Evolutionary conservation across 2,797 vertebrate species (phyloP).

Genomic region (Myripristis murdjan): DNA sequence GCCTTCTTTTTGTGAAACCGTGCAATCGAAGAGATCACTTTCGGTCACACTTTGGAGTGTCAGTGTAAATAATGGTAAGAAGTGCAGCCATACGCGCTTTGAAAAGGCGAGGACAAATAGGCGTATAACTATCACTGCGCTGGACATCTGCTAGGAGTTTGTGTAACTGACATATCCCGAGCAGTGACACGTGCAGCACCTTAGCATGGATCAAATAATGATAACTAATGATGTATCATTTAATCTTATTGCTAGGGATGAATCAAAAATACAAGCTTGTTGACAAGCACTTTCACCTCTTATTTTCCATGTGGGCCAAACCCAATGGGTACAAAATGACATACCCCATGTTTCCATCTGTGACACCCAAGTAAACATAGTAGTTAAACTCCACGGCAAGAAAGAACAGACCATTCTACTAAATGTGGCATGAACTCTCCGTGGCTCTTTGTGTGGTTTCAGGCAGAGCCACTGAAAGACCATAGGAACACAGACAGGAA

Average conservation of each 20-base stretch:
- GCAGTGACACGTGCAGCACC: slow-evolving; percentile 72
- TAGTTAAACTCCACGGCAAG: slow-evolving; percentile 48
- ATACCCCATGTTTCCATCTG: slow-evolving; percentile 55
- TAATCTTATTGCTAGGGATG: slow-evolving; percentile 51
- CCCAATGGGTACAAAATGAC: slow-evolving; percentile 52
- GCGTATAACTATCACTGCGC: slow-evolving; percentile 45
- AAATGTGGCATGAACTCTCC: slow-evolving; percentile 61
- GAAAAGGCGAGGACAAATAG: slow-evolving; percentile 46
- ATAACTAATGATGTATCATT: slow-evolving; percentile 55
- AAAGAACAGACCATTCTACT: slow-evolving; percentile 51
- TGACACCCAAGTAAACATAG: slow-evolving; percentile 58
- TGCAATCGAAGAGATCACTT: slow-evolving; percentile 44
- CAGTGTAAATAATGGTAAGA: slow-evolving; percentile 59
- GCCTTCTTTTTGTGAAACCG: slow-evolving; percentile 43
- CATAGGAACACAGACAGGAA: slow-evolving; percentile 59
- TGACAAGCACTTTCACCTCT: slow-evolving; percentile 48
- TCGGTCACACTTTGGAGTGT: slow-evolving; percentile 67
- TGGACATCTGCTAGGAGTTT: slow-evolving; percentile 79
- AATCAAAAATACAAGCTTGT: slow-evolving; percentile 56
- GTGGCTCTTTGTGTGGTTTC: slow-evolving; percentile 73
- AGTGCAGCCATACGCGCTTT: slow-evolving; percentile 41
- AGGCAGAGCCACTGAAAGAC: slow-evolving; percentile 62
- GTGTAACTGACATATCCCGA: slow-evolving; percentile 62
- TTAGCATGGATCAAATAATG: slow-evolving; percentile 62
- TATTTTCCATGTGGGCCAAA: slow-evolving; percentile 24